Evolutionary conservation across 2,888 invertebrate species (phyloP), one percentile per base, ranked within the genome.

Genomic region (Augiades crinisus): DNA sequence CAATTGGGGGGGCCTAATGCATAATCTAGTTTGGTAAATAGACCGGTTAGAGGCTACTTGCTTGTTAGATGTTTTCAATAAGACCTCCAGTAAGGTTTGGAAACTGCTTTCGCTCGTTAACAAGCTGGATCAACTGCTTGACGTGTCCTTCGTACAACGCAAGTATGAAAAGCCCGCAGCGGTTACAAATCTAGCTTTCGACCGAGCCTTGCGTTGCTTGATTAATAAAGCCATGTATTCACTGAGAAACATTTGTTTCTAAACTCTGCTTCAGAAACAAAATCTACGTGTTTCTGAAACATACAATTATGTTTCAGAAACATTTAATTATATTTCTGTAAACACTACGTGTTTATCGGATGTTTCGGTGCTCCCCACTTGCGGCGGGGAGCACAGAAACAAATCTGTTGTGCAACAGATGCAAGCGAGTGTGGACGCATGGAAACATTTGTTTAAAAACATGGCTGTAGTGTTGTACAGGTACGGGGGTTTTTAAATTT

Each of bases 261-360:
- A 30, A 30, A 30, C 12, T 13, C 31, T 13, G 31, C 7, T 24
- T 24, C 24, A 24, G 6, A 31, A 31, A 31, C 31, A 31, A 31
- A 31, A 31, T 31, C 31, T 31, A 12, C 31, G 13, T 31, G 13
- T 13, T 19, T 19, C 24, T 24, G 24, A 45, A 51, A 56, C n/a
- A 40, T 5, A 14, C 7, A 16, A 36, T 14, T n/a, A 14, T 31
- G 6, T 30, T 5, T 34, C 4, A 8, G 16, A 17, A 34, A 34
- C n/a, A 34, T 16, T 2, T 7, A n/a, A 17, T 8, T 8, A 1
- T 17, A 5, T 5, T 34, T 6, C 17, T 6, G 34, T 34, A 34
- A 34, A 34, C 34, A 34, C 38, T 22, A 38, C 24, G 21, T 38
- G 21, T 7, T 38, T 22, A n/a, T 38, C 38, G 22, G 10, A 21